Evolutionary conservation across 1,140 invertebrate species (phyloP).

Genomic region (Brachionus rubens): DNA sequence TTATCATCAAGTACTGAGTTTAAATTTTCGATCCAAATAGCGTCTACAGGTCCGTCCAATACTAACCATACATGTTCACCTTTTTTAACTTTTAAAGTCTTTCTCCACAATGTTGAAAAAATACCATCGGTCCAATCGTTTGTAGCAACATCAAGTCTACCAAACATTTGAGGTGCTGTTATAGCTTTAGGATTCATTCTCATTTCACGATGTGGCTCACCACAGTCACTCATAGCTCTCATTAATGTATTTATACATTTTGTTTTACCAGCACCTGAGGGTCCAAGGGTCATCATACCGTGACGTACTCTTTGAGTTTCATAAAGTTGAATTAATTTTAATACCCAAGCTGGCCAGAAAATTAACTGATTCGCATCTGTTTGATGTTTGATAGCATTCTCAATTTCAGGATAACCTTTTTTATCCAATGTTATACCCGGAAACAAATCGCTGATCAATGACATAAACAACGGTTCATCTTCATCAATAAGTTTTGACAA

Average conservation of each 20-base stretch:
- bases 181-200: slow-evolving; percentile 97
- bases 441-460: slow-evolving; percentile 88
- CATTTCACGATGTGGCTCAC: slow-evolving; percentile 84
- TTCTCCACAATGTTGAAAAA: slow-evolving; percentile 90
- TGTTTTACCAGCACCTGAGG: slow-evolving; percentile 88
- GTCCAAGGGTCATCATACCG: slow-evolving; percentile 70
- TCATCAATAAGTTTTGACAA: slow-evolving; percentile 90
- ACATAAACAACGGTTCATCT: slow-evolving; percentile 92
- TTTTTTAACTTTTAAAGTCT: slow-evolving; percentile 81
- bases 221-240: slow-evolving; percentile 80
- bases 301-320: slow-evolving; percentile 23
- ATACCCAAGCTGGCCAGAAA: slow-evolving; percentile 84
- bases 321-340: slow-evolving; percentile 82
- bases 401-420: slow-evolving; percentile 75
- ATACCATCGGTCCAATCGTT: slow-evolving; percentile 98
- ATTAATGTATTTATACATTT: slow-evolving; percentile 90
- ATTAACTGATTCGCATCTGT: slow-evolving; percentile 67
- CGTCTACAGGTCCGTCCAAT: slow-evolving; percentile 61
- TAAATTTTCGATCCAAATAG: slow-evolving; percentile 62
- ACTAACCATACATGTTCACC: slow-evolving; percentile 64
- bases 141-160: slow-evolving; percentile 85
- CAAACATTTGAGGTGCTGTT: slow-evolving; percentile 94
- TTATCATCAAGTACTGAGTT: slow-evolving; percentile 62
- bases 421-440: slow-evolving; percentile 87
- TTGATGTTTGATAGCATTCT: slow-evolving; percentile 54